Conservation (phyloP, 2,888 invertebrate genomes). For the Pyrochroa serraticornis region DNA sequence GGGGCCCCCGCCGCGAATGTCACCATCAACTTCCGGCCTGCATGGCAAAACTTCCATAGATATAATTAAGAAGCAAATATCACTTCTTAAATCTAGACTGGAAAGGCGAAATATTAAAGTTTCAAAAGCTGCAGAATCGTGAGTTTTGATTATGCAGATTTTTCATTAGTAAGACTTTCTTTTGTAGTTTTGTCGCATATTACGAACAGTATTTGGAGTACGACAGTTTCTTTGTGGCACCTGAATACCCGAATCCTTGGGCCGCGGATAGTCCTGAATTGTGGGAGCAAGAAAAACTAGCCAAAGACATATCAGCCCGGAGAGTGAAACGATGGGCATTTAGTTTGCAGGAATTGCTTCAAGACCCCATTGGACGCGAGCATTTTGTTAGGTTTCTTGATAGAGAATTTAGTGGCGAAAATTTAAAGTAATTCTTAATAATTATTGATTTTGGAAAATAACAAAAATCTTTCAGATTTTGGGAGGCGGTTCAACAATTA, state of each 20-base stretch:
- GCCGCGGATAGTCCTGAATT: conserved; percentile 92
- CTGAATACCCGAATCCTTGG: conserved; percentile 98
- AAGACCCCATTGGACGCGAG: conserved; percentile 94
- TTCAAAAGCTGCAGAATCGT: conserved; percentile 94
- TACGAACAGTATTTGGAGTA: conserved; percentile 96
- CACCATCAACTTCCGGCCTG: conserved; percentile 60
- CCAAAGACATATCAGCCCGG: conserved; percentile 90
- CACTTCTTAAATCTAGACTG: conserved; percentile 75
- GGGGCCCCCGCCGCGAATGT: conserved; percentile 62
- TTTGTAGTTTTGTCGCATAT: conserved; percentile 79
- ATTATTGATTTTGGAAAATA: not conserved
- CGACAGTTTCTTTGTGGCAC: conserved; percentile 91
- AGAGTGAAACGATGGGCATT: conserved; percentile 98
- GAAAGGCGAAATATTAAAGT: conserved; percentile 89
- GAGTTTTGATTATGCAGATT: conserved; percentile 58
- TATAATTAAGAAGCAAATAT: conserved; percentile 70
- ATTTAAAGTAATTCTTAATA: conserved; percentile 77
- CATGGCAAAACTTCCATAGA: conserved; percentile 51
- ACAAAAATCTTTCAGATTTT: conserved; percentile 64
- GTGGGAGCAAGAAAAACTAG: conserved; percentile 95
- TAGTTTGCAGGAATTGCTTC: conserved; percentile 90
- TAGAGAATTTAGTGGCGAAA: conserved; percentile 99
- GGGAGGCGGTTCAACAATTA: conserved; percentile 92
- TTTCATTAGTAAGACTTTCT: conserved; percentile 5
- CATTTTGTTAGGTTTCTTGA: conserved; percentile 95